Conservation (phyloP, 2,888 invertebrate genomes). For the Polietes domitor region DNA sequence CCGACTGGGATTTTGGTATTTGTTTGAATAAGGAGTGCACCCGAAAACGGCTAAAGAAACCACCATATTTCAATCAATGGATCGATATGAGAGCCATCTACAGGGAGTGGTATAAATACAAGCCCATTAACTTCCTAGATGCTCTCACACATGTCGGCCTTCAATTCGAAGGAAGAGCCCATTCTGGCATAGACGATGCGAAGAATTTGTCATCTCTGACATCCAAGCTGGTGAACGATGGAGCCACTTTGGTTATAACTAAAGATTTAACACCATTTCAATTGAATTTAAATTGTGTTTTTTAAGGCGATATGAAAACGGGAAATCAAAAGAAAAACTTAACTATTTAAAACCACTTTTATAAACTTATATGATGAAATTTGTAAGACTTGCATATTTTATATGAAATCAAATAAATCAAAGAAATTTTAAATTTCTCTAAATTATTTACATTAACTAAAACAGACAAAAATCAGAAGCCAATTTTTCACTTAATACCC, state of each 20-base stretch:
- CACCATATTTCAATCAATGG: conserved; percentile 83
- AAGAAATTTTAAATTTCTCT: conserved; percentile 62
- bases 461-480: conserved; percentile 3
- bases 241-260: conserved; percentile 82
- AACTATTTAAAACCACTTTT: conserved; percentile 58
- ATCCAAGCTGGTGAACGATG: conserved; percentile 83
- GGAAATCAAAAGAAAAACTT: conserved; percentile 50
- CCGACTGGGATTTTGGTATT: conserved; percentile 84
- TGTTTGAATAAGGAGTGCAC: conserved; percentile 83
- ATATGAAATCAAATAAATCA: conserved; percentile 48
- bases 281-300: conserved; percentile 77
- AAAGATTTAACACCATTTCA: conserved; percentile 80
- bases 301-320: conserved; percentile 67
- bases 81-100: conserved; percentile 83
- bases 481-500: conserved; percentile 26
- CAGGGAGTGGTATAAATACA: conserved; percentile 82
- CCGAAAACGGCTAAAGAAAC: conserved; percentile 83
- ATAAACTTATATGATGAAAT: conserved; percentile 50
- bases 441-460: conserved; percentile 21
- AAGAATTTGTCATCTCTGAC: conserved; percentile 84
- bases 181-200: conserved; percentile 85
- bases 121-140: conserved; percentile 81
- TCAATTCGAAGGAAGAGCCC: conserved; percentile 83
- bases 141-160: conserved; percentile 83
- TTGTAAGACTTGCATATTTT: conserved; percentile 63